Evolutionary conservation across 2,113 vertebrate genomes (phyloP), one percentile per base, ranked within the genome.

Genomic region (Phoxinus phoxinus): DNA sequence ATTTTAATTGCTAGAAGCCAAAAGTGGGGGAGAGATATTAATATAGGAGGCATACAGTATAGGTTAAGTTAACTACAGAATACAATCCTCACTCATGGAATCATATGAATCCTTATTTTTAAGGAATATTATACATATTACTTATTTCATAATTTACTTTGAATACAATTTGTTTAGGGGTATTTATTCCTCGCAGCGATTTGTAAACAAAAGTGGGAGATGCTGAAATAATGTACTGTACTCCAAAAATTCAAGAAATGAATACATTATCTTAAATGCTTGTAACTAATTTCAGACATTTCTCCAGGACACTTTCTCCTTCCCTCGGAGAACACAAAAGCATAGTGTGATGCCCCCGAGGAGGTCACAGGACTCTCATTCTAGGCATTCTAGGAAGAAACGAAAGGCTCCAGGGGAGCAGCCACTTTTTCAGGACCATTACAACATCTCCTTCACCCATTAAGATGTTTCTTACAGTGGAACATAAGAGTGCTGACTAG

Each of bases 401-500:
- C n/a, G 11, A 2, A 41, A 63, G 35, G 9, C n/a, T 63, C 77
- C 56, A 63, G 56, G 35, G 35, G 56, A 61, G 5, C 32, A 79
- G 56, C 1, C 56, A 25, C 58, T 21, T 80, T 51, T 63, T 32
- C 25, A 21, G 53, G 56, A 41, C 5, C 44, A 81, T 69, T 32
- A 81, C 79, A 51, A 12, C 4, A 0, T 32, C 61, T 69, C 44
- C 25, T 69, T 35, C 10, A 53, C 9, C 44, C 63, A 53, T 30
- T 80, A n/a, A 69, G 76, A 80, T 6, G 51, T 71, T 61, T 37
- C 25, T 61, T 13, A 44, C 75, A 37, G 1, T 21, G 32, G 75
- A 78, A 41, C 2, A 32, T 37, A n/a, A 53, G 19, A 84, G 21
- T 84, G 86, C 71, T 48, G 86, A 89, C 85, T 65, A 86, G 30